Conservation (phyloP, 2,888 invertebrate genomes). For the Zygogramma bicolorata region DNA sequence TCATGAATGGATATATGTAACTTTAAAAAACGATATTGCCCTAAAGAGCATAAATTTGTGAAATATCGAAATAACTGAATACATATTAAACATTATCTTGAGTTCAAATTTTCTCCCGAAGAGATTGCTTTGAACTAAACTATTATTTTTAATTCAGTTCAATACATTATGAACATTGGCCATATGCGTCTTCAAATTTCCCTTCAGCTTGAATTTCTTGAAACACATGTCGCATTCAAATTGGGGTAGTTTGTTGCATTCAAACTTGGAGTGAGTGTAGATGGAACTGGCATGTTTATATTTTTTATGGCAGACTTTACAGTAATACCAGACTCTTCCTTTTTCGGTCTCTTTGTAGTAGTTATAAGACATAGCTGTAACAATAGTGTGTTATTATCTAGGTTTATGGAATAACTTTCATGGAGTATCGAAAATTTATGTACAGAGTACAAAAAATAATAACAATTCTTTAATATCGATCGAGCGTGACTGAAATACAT, state of each 20-base stretch:
- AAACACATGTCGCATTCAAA: conserved; percentile 40
- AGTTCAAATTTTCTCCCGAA: not conserved
- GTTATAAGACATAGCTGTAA: not conserved
- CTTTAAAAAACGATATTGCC: not conserved
- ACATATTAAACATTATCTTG: not conserved
- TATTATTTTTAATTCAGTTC: conserved; percentile 1
- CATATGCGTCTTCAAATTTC: conserved; percentile 33
- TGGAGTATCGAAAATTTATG: no score
- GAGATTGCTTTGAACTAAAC: not conserved
- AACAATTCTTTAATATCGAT: no score
- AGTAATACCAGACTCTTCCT: conserved; percentile 21
- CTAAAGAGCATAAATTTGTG: not conserved
- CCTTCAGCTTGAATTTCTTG: conserved; percentile 36
- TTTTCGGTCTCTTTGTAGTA: conserved; percentile 19
- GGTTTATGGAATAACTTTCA: no score
- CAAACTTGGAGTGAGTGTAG: conserved; percentile 40
- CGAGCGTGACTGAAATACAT: no score
- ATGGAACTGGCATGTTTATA: conserved; percentile 52
- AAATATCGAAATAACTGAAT: not conserved
- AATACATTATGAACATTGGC: conserved; percentile 30
- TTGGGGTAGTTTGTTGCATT: conserved; percentile 45
- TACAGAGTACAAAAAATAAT: no score
- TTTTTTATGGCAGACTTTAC: conserved; percentile 49
- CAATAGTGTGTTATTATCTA: not conserved
- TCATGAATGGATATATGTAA: not conserved